A percentile compares a stretch with the other conserved stretches of the same genome.
phyloP scores from a whole-genome alignment of 2,797 vertebrate genomes.

The Pempheris klunzingeri region DNA sequence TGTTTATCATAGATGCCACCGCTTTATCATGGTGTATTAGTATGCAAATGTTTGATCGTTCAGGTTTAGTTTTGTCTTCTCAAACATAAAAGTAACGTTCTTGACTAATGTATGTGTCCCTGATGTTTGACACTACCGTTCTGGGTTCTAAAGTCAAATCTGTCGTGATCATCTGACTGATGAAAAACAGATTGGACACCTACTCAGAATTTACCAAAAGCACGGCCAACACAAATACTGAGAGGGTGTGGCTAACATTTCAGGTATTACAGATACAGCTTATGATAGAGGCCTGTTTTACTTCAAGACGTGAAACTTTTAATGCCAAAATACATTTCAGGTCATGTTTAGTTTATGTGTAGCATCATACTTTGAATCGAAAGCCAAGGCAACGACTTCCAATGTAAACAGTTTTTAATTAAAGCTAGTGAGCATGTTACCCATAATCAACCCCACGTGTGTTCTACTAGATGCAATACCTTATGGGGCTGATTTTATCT shows the following conservation, averaged over 20 bases:
- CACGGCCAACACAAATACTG: constrained; percentile 64
- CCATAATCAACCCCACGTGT: too few species aligned
- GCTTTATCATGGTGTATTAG: neutral
- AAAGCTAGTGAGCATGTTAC: neutral
- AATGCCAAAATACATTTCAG: constrained; percentile 18
- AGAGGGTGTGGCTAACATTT: constrained; percentile 45
- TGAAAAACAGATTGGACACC: constrained; percentile 61
- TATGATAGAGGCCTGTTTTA: constrained; percentile 43
- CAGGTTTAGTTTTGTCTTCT: constrained; percentile 6
- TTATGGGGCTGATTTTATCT: neutral
- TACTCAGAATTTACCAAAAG: constrained; percentile 14
- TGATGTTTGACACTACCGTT: constrained; percentile 48
- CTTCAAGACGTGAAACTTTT: constrained; percentile 29
- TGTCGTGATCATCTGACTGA: constrained; percentile 64
- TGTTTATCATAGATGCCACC: too few species aligned
- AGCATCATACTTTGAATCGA: constrained; percentile 4
- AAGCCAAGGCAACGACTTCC: constrained; percentile 7
- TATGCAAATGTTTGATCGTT: neutral
- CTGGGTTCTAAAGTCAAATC: constrained; percentile 46
- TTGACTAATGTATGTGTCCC: constrained; percentile 8
- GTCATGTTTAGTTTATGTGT: constrained; percentile 12
- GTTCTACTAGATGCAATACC: neutral
- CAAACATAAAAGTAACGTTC: neutral
- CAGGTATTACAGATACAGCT: constrained; percentile 47
- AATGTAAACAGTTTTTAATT: constrained; percentile 5